Percentiles rank a stretch among this genome's conserved stretches.
phyloP scores from a whole-genome alignment of 2,113 vertebrate species.

The Myanophis thanlyinensis region DNA sequence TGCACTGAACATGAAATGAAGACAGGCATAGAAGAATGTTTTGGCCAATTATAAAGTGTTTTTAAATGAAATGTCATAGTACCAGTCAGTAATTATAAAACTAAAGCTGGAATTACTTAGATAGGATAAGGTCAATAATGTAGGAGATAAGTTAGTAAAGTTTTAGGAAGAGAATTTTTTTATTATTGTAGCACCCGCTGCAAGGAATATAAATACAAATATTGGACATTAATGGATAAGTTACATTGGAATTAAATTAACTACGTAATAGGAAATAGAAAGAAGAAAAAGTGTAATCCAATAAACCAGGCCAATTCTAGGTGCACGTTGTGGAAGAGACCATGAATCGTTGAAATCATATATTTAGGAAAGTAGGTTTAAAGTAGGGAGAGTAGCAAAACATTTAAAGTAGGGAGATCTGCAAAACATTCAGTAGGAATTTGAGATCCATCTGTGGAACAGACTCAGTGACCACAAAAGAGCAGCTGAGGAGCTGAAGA shows the following conservation, averaged over 20 bases:
- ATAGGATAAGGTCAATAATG: background rate
- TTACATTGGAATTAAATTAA: background rate
- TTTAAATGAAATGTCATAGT: background rate
- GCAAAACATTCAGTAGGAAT: background rate
- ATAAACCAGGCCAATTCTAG: background rate
- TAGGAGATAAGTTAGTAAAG: background rate
- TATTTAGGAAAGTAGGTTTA: background rate
- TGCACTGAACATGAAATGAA: background rate
- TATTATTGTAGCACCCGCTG: background rate
- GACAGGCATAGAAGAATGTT: background rate
- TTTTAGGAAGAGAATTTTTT: background rate
- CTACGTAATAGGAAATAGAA: background rate
- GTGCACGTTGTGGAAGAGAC: background rate
- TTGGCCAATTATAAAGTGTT: background rate
- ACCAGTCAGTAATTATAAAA: background rate
- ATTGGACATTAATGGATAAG: background rate
- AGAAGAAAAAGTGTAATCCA: background rate
- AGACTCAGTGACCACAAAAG: background rate
- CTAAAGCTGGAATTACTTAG: background rate
- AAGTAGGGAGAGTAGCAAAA: background rate
- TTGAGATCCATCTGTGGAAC: background rate
- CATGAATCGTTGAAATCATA: background rate
- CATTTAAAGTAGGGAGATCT: too few species aligned
- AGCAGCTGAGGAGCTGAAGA: background rate
- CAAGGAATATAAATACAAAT: background rate